These are phyloP conservation scores for Notolepis coatsorum DNA, from an alignment of 2,797 vertebrate species.

Conservation along the genomic window DNA sequence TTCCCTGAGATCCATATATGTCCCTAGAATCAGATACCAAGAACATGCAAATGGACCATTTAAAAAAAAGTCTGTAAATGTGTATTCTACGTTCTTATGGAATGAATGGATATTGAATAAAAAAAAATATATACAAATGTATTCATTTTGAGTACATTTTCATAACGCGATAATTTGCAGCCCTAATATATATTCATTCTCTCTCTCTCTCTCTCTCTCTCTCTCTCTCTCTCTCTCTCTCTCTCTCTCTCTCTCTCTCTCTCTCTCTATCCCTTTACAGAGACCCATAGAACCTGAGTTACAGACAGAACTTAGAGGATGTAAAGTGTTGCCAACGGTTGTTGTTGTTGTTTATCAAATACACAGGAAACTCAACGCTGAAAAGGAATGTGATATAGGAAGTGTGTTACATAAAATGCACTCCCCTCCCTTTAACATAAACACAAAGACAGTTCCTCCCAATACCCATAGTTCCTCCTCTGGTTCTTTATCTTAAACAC, in stretches of 20 bases:
- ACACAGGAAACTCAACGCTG: conserved; percentile 44
- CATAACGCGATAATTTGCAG: too few species aligned
- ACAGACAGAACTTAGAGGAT: not conserved
- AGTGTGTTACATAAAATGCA: conserved; percentile 60
- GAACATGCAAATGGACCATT: too few species aligned
- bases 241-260: not conserved
- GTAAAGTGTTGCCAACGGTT: conserved; percentile 42
- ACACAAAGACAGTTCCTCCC: conserved; percentile 32
- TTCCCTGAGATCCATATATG: too few species aligned
- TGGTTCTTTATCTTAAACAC: conserved; percentile 10
- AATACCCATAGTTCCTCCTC: conserved; percentile 6
- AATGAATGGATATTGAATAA: too few species aligned
- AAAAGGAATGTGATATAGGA: conserved; percentile 61
- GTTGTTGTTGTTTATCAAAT: conserved; percentile 32
- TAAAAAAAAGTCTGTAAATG: too few species aligned
- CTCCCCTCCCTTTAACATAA: conserved; percentile 52
- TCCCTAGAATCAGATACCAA: too few species aligned
- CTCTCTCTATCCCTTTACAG: not conserved
- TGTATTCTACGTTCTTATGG: too few species aligned
- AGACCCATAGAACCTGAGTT: too few species aligned
- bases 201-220: not conserved
- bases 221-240: not conserved
- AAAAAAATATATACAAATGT: too few species aligned
- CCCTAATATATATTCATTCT: not conserved
- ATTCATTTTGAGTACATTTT: too few species aligned